Evolutionary conservation across 2,113 vertebrate species (phyloP), one percentile per base, ranked within the genome.

Genomic region (Ptychochromis oligacanthus): DNA sequence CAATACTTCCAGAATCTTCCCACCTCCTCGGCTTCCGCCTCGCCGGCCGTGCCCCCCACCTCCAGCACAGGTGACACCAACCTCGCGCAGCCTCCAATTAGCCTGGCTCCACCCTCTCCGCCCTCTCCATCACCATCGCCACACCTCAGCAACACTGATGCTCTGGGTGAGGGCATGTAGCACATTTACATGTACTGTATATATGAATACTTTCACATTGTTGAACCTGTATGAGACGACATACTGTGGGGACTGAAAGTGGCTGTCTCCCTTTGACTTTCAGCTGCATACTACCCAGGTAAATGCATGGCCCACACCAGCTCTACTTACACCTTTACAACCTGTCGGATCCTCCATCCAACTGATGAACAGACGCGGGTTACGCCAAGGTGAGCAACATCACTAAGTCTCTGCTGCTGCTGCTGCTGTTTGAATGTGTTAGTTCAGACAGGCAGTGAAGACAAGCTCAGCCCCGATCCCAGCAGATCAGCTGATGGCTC

Each of bases 301-400:
- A 99, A 99, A 95, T 98, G 97, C 95, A 99, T 99, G 98, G 98
- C 97, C 82, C 97, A 99, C 96, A 99, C 98, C 93, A 99, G 97
- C 95, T 99, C 98, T 55, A 99, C 98, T 83, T 99, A 98, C 95
- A 99, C 98, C 89, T 99, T 99, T 91, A 99, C 98, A 77, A 99
- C 98, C 87, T 99, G 98, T 74, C 97, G 97, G 72, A 99, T 99
- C 93, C 96, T 99, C 88, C 98, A 99, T 90, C 98, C 98, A 36
- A 98, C 98, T 0, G 98, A 99, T 34, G 98, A 99, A 77, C 97
- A 97, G 93, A 99, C 98, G 0, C 94, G 96, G 85, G 97, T 99
- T 92, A 99, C 98, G 0, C 97, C 98, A 88, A 99, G 98, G 98
- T 99, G 46, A 72, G 67, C 13, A 49, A 11, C 67, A 72, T 72